A percentile compares a stretch with the other conserved stretches of the same genome.
Evolutionary conservation across 2,888 invertebrate genomes (phyloP).

Genomic region (Lissocephala sabroskyi): DNA sequence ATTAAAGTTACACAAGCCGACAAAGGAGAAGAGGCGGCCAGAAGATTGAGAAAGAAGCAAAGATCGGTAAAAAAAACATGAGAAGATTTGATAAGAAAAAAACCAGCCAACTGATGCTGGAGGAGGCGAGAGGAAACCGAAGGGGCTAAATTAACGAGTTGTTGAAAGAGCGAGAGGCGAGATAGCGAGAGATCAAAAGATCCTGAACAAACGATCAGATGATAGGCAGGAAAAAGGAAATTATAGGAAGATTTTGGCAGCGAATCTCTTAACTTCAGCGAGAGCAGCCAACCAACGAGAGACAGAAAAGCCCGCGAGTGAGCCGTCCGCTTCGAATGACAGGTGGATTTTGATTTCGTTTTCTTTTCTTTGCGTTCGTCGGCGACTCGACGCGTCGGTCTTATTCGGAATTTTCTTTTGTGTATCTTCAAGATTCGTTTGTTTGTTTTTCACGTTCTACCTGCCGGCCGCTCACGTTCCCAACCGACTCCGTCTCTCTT

Average conservation of each 20-base stretch:
- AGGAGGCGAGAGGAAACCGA: background rate
- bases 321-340: constrained; percentile 22
- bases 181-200: background rate
- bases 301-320: constrained; percentile 4
- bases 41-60: too few species aligned
- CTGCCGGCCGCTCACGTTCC: too few species aligned
- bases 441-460: constrained; percentile 15
- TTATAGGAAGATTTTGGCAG: too few species aligned
- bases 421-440: background rate
- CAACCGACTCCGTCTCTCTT: background rate
- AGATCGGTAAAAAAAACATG: constrained; percentile 26
- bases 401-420: background rate
- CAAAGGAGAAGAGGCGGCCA: too few species aligned
- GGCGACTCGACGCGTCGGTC: background rate
- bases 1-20: constrained; percentile 35
- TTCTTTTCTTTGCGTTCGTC: constrained; percentile 15
- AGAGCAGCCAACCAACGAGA: background rate
- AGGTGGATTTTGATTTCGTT: constrained; percentile 33
- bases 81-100: too few species aligned
- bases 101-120: too few species aligned
- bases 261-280: too few species aligned
- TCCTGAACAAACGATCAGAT: too few species aligned
- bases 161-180: background rate
- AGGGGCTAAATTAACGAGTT: background rate
- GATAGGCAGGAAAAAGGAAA: too few species aligned